These are phyloP conservation scores for Charina bottae DNA, from an alignment of 2,113 vertebrate genomes.

Conservation along the genomic window DNA sequence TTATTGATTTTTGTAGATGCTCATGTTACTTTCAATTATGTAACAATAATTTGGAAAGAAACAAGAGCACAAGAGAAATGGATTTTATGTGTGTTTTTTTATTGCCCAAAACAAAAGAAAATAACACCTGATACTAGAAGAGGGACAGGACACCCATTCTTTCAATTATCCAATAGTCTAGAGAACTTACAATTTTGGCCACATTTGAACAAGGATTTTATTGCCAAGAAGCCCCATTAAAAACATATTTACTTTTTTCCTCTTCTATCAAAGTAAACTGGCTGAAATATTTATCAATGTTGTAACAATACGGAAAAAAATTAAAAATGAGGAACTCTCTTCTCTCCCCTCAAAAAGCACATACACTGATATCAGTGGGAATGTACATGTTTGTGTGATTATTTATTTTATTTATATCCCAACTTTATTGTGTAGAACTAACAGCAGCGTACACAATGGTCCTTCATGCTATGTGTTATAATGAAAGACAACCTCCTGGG, in stretches of 20 bases:
- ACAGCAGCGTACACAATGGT: no score
- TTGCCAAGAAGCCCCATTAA: conserved; percentile 1
- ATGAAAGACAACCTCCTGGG: no score
- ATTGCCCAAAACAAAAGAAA: not conserved
- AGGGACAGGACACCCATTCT: not conserved
- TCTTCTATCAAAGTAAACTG: not conserved
- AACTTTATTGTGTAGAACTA: no score
- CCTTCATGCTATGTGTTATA: no score
- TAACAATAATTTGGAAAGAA: not conserved
- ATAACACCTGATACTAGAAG: not conserved
- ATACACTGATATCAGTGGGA: not conserved
- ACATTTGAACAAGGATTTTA: not conserved
- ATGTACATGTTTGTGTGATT: no score
- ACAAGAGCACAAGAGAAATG: not conserved
- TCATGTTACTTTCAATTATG: not conserved
- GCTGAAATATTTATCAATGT: not conserved
- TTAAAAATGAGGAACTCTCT: not conserved
- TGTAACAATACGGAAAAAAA: not conserved
- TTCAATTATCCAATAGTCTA: not conserved
- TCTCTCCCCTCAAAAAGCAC: not conserved
- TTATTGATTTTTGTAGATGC: not conserved
- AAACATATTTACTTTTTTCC: not conserved
- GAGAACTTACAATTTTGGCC: not conserved
- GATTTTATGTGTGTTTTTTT: not conserved
- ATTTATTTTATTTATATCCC: no score